Percentiles rank a stretch among this genome's conserved stretches.
phyloP scores from a whole-genome alignment of 2,888 invertebrate genomes.

The Nymphalis urticae region DNA sequence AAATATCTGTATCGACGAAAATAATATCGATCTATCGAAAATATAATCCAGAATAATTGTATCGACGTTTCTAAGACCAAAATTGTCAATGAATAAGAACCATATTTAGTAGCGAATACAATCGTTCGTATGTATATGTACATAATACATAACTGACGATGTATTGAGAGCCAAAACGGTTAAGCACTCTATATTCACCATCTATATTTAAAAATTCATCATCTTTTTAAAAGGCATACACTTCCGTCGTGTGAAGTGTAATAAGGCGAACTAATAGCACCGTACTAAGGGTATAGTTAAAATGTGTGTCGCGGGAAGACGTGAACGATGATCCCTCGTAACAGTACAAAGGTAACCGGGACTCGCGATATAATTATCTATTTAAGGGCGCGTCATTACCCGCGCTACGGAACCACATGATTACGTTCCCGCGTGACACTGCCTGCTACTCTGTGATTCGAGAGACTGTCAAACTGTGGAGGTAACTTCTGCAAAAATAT shows the following conservation, averaged over 20 bases:
- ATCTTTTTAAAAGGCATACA: slow-evolving; percentile 4
- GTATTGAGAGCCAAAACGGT: no score
- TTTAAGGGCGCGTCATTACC: slow-evolving; percentile 40
- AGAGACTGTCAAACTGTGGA: no score
- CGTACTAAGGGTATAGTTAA: slow-evolving; percentile 17
- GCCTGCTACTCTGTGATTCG: not conserved
- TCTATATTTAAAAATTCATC: slow-evolving; percentile 1
- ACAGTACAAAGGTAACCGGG: not conserved
- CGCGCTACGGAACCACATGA: slow-evolving; percentile 47
- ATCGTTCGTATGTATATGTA: no score
- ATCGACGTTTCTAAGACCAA: no score
- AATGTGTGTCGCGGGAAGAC: slow-evolving; percentile 25
- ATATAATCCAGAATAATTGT: no score
- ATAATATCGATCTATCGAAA: no score
- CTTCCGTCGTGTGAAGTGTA: slow-evolving; percentile 18
- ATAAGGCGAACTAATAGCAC: slow-evolving; percentile 27
- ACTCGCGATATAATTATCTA: slow-evolving; percentile 30
- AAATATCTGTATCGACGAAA: no score
- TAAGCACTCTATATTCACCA: not conserved
- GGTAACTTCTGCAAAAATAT: no score
- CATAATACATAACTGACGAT: no score
- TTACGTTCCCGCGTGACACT: slow-evolving; percentile 3
- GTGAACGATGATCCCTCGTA: slow-evolving; percentile 13
- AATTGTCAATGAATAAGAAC: no score
- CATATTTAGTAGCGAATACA: no score